Base-by-base conservation (phyloP, 2,797 vertebrate species). In the Hydrophis major region DNA sequence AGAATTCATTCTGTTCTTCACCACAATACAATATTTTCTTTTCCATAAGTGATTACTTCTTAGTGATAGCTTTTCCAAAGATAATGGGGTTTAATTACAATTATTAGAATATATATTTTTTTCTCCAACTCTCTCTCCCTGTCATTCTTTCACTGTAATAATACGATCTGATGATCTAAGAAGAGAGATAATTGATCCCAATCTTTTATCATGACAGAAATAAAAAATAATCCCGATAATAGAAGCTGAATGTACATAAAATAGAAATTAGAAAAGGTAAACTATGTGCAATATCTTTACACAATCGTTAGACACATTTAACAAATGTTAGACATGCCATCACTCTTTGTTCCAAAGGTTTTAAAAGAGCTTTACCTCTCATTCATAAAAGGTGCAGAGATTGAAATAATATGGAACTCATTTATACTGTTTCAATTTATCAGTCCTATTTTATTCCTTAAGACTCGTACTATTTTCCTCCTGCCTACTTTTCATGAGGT, bases 1-100 rank as follows among this genome's bases (percentile, higher is more conserved):
- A 94, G 94, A 95, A 95, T 91, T 2, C 59, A 92, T 11, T 88
- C 93, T 78, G 27, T 69, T 1, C 83, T 88, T 61, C 57, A 93
- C 91, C 50, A 94, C 90, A 94, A 95, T 94, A 90, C 8, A 56
- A 27, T 93, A 90, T 90, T 94, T 90, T 96, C 90, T 66, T 93
- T 95, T 92, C 60, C 93, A 18, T 92, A 93, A 13, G 93, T 94
- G 0, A 93, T 50, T 94, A 0, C 92, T 94, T 95, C 94, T 90
- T 14, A 4, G 57, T 4, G 20, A 83, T 90, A 88, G 32, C 16
- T 89, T 93, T 50, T 93, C 94, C 86, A 89, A 66, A 4, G 0
- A 4, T 55, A 37, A 37, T 93, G 89, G 55, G 93, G 2, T 86
- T 22, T 1, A 92, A 78, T 90, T 93, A 91, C 2, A 42, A 3